Conservation (phyloP, 2,888 invertebrate species). For the Calephelis perditalis region DNA sequence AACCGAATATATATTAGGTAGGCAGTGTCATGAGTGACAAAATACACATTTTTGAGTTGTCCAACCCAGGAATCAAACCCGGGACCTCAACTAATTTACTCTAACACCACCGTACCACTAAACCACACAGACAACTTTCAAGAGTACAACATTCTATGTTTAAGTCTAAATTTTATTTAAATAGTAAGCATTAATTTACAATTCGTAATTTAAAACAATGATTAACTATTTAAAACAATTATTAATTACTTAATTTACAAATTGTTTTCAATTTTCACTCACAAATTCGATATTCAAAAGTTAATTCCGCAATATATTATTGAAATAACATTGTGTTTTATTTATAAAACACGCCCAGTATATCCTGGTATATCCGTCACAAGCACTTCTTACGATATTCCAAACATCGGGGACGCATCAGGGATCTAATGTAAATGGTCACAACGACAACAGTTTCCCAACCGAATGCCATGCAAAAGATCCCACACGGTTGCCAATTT, state of each 20-base stretch:
- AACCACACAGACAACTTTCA: too few species aligned
- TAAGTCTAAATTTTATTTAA: too few species aligned
- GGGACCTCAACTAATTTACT: too few species aligned
- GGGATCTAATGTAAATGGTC: slow-evolving; percentile 48
- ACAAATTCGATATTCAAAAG: background rate
- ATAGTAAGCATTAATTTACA: too few species aligned
- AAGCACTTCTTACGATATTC: slow-evolving; percentile 32
- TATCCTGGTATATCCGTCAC: slow-evolving; percentile 49
- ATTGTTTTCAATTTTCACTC: background rate
- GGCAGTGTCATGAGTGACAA: too few species aligned
- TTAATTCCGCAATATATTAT: slow-evolving; percentile 62
- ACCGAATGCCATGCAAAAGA: slow-evolving; percentile 73
- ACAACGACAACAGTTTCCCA: slow-evolving; percentile 68
- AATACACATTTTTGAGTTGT: too few species aligned
- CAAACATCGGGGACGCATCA: slow-evolving; percentile 41
- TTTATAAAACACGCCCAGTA: slow-evolving; percentile 62
- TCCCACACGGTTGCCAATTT: slow-evolving; percentile 75
- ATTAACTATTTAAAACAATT: too few species aligned
- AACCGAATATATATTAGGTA: too few species aligned
- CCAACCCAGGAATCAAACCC: too few species aligned
- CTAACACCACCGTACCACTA: too few species aligned
- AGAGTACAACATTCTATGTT: too few species aligned
- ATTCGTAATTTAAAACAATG: too few species aligned
- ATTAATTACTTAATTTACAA: background rate
- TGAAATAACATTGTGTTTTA: slow-evolving; percentile 72